Conservation (phyloP, 2,888 invertebrate genomes). For the Deilephila porcellus region DNA sequence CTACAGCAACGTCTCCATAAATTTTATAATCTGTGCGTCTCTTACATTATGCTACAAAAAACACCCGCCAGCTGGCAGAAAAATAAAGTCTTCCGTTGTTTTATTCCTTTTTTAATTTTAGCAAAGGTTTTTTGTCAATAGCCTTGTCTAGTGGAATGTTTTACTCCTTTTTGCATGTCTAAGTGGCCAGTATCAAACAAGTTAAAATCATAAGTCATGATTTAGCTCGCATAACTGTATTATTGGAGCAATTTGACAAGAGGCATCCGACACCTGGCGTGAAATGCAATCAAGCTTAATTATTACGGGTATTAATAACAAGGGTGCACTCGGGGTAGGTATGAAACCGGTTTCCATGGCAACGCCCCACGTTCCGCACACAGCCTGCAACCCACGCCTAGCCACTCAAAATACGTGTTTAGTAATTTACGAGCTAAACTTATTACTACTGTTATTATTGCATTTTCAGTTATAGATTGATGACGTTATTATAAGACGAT, state of each 20-base stretch:
- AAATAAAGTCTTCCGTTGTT: background rate
- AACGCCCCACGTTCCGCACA: constrained; percentile 74
- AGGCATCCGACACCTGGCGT: constrained; percentile 82
- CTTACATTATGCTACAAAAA: background rate
- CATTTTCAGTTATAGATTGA: constrained; percentile 24
- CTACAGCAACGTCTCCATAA: background rate
- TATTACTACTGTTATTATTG: constrained; percentile 75
- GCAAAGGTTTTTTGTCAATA: background rate
- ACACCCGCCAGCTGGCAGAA: background rate
- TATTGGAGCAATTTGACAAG: constrained; percentile 61
- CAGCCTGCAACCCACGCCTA: constrained; percentile 72
- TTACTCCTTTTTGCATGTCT: background rate
- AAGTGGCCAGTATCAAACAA: background rate
- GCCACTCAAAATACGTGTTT: constrained; percentile 69
- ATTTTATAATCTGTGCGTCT: background rate
- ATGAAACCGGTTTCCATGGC: constrained; percentile 72
- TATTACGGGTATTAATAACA: constrained; percentile 84
- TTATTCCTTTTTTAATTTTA: constrained; percentile 2
- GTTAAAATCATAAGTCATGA: constrained; percentile 3
- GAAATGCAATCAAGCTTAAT: constrained; percentile 85
- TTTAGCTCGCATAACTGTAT: constrained; percentile 21
- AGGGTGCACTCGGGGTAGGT: constrained; percentile 79
- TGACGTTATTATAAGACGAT: background rate
- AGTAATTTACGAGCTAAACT: constrained; percentile 79
- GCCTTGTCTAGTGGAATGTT: background rate